Evolutionary conservation across 2,888 invertebrate genomes (phyloP).

Genomic region (Portevinia maculata): DNA sequence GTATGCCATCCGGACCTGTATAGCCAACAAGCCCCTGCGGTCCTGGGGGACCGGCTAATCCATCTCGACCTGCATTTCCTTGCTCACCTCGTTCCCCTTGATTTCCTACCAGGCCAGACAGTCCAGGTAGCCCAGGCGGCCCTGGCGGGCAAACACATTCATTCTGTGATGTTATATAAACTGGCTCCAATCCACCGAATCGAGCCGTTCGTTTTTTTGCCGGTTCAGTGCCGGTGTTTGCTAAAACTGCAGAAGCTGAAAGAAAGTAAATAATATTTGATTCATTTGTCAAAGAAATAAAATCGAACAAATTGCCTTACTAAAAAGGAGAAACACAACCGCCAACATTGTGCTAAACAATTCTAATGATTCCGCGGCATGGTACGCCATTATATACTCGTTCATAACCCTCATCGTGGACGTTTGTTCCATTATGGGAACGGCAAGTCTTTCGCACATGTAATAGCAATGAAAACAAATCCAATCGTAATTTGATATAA

Average conservation of each 20-base stretch:
- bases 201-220: background rate
- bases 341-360: constrained; percentile 39
- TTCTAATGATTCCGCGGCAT: constrained; percentile 10
- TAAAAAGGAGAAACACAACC: constrained; percentile 21
- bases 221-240: background rate
- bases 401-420: background rate
- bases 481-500: background rate
- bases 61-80: constrained; percentile 53
- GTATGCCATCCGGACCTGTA: constrained; percentile 35
- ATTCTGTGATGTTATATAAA: constrained; percentile 26
- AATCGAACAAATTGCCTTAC: constrained; percentile 8
- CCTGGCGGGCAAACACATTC: constrained; percentile 66
- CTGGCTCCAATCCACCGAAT: constrained; percentile 20
- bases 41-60: constrained; percentile 54
- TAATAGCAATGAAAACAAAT: background rate
- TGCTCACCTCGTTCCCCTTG: constrained; percentile 60
- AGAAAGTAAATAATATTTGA: background rate
- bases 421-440: background rate
- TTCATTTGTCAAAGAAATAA: background rate
- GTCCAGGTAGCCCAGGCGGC: constrained; percentile 62
- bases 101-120: constrained; percentile 39
- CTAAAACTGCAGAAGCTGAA: constrained; percentile 29
- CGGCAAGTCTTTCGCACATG: constrained; percentile 10
- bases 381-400: constrained; percentile 26
- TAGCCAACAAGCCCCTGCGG: constrained; percentile 53